These are phyloP conservation scores for Pristiophorus japonicus DNA, from an alignment of 2,113 vertebrate species.

Conservation along the genomic window DNA sequence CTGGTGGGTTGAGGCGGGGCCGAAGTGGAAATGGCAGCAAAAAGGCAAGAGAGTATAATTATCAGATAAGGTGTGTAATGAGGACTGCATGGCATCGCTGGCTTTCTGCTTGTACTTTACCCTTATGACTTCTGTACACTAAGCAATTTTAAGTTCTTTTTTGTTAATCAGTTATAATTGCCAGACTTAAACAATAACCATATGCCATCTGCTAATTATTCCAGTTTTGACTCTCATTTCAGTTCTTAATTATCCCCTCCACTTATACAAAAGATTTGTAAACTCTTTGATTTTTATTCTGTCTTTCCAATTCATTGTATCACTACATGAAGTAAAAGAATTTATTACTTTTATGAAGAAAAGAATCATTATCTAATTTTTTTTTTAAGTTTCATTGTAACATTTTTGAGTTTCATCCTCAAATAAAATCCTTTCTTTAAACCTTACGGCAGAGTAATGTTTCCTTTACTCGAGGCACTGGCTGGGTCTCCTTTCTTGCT, in stretches of 20 bases:
- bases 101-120: conserved; percentile 54
- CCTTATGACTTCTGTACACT: conserved; percentile 50
- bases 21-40: neutral
- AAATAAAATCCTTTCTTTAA: conserved; percentile 72
- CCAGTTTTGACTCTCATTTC: conserved; percentile 44
- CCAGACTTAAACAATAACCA: conserved; percentile 48
- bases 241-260: conserved; percentile 42
- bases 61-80: conserved; percentile 38
- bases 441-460: conserved; percentile 30
- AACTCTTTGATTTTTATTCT: conserved; percentile 62
- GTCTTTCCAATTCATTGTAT: conserved; percentile 60
- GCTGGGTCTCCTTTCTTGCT: conserved; percentile 18
- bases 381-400: conserved; percentile 60
- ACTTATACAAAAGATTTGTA: conserved; percentile 53
- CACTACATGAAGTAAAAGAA: conserved; percentile 49
- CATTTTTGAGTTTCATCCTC: conserved; percentile 68
- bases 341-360: conserved; percentile 39
- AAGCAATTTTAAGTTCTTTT: conserved; percentile 42
- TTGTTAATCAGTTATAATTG: conserved; percentile 45
- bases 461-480: neutral
- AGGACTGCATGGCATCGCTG: conserved; percentile 58
- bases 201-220: conserved; percentile 46
- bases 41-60: conserved; percentile 10
- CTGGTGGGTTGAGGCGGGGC: conserved; percentile 29
- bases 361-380: conserved; percentile 47